A percentile compares a stretch with the other conserved stretches of the same genome.
Conservation (phyloP, 64 coral and sea anemone genomes). For the Pachyseris speciosa region DNA sequence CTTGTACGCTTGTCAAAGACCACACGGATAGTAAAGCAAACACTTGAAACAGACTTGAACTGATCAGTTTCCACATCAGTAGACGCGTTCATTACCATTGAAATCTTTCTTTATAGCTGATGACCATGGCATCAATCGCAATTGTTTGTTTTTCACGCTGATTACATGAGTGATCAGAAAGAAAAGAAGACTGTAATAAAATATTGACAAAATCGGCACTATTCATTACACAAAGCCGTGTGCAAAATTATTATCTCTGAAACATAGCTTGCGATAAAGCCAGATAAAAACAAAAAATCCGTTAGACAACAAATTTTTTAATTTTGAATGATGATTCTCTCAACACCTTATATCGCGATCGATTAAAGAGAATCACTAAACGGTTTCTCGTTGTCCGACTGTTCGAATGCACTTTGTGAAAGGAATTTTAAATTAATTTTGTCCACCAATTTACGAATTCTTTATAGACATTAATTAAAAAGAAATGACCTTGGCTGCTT, state of each 20-base stretch:
- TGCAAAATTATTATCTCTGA: background rate
- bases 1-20: background rate
- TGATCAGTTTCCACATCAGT: background rate
- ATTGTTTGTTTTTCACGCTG: background rate
- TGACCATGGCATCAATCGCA: background rate
- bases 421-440: too few species aligned
- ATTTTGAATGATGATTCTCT: too few species aligned
- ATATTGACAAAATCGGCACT: background rate
- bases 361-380: too few species aligned
- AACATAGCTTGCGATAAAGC: background rate
- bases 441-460: background rate
- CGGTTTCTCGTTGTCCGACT: too few species aligned
- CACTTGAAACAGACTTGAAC: background rate
- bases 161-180: background rate
- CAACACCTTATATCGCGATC: too few species aligned
- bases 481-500: too few species aligned
- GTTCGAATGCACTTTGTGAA: too few species aligned
- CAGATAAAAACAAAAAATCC: background rate
- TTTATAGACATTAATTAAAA: too few species aligned
- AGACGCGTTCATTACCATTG: background rate
- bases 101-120: background rate
- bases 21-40: conserved; percentile 9
- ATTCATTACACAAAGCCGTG: background rate
- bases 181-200: background rate
- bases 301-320: background rate